phyloP scores from a whole-genome alignment of 2,113 vertebrate genomes.

The Platichthys stellatus region DNA sequence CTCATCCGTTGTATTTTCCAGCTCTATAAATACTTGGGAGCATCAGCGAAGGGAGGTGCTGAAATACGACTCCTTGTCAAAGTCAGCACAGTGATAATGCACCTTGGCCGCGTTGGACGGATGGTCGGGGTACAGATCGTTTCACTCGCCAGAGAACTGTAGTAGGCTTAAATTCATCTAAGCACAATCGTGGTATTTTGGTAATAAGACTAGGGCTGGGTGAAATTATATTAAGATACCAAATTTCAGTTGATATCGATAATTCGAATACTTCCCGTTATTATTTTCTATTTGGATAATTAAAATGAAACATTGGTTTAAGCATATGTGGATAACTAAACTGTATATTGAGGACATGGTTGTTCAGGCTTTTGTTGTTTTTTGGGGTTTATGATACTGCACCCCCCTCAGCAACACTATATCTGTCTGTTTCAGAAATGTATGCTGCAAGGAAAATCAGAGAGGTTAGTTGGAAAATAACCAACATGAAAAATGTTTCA shows the following conservation, averaged over 20 bases:
- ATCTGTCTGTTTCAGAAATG: slow-evolving; percentile 75
- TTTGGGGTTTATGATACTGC: slow-evolving; percentile 14
- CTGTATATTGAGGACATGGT: not conserved
- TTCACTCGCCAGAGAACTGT: not conserved
- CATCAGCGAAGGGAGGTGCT: slow-evolving; percentile 41
- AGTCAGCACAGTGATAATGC: slow-evolving; percentile 46
- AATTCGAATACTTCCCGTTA: too few relatives aligned
- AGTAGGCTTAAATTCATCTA: not conserved
- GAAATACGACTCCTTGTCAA: slow-evolving; percentile 69
- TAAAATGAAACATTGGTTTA: not conserved
- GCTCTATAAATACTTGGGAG: slow-evolving; percentile 69
- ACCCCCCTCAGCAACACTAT: slow-evolving; percentile 14
- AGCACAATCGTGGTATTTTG: not conserved
- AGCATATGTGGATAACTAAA: not conserved
- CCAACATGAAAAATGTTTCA: not conserved
- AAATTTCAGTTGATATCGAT: too few relatives aligned
- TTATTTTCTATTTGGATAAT: not conserved
- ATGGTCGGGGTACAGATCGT: slow-evolving; percentile 5
- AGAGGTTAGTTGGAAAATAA: slow-evolving; percentile 74
- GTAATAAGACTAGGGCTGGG: too few relatives aligned
- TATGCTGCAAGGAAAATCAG: slow-evolving; percentile 64
- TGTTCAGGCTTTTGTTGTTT: not conserved
- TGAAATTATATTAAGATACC: too few relatives aligned
- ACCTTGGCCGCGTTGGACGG: slow-evolving; percentile 20
- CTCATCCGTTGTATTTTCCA: slow-evolving; percentile 37